Evolutionary conservation across 2,888 invertebrate species (phyloP).

Genomic region (Nymphalis urticae): DNA sequence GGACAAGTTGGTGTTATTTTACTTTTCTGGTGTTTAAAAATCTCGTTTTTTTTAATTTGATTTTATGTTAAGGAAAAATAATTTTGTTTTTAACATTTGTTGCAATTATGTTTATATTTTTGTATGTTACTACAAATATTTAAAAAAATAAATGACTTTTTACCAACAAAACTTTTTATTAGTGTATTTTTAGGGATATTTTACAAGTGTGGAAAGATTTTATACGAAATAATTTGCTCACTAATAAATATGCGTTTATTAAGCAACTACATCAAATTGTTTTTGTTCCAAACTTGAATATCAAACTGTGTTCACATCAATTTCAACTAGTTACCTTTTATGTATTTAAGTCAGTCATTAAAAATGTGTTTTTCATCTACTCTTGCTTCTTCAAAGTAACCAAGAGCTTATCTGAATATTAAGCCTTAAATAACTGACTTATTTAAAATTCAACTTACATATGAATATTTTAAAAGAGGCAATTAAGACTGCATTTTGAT

Average conservation of each 20-base stretch:
- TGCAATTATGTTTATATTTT: constrained; percentile 18
- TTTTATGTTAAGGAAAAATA: not conserved
- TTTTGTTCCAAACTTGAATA: not conserved
- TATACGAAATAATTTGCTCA: not conserved
- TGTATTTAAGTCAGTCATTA: constrained; percentile 10
- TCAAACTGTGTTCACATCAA: constrained; percentile 14
- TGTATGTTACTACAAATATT: constrained; percentile 12
- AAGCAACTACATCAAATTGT: constrained; percentile 21
- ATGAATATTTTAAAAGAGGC: constrained; percentile 19
- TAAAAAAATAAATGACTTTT: constrained; percentile 17
- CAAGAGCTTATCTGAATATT: not conserved
- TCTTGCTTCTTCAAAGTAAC: not conserved
- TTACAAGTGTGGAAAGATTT: not conserved
- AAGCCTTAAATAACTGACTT: constrained; percentile 13
- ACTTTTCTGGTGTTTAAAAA: not conserved
- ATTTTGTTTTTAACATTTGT: constrained; percentile 16
- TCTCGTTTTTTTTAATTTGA: not conserved
- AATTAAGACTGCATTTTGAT: constrained; percentile 80
- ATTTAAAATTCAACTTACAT: constrained; percentile 11
- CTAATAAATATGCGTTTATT: constrained; percentile 24
- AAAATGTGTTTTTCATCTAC: not conserved
- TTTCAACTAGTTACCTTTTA: constrained; percentile 5
- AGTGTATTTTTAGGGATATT: not conserved
- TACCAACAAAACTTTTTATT: not conserved
- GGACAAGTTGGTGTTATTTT: no score